Evolutionary conservation across 2,113 vertebrate species (phyloP), one percentile per base, ranked within the genome.

Genomic region (Ramphastos sulfuratus): DNA sequence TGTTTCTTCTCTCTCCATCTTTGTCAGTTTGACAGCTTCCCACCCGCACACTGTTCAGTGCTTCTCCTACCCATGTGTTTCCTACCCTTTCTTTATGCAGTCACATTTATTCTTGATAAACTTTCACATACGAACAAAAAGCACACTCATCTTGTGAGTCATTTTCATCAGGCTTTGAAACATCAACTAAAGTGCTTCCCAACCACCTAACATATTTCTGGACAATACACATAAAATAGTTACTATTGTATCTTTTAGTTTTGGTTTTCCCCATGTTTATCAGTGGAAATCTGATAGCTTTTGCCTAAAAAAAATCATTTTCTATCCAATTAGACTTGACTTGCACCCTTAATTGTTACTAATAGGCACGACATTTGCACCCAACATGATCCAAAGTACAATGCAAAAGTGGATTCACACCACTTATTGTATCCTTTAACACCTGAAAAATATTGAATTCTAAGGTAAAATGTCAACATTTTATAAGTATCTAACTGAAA

Each of bases 41-140:
- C 83, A 87, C 84, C 48, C 14, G 10, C 89, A 74, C 74, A 63
- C 60, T 71, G 18, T 24, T 77, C 63, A 83, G 37, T 61, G 50
- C 35, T 84, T 90, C 96, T 96, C 84, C 79, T 87, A 90, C 16
- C 28, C 85, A 66, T 19, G 75, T 82, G 70, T 93, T 94, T 95
- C 93, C 81, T 77, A 86, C 60, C 10, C 54, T 67, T 89, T 92
- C 66, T 83, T 84, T 66, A 92, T 63, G 73, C 31, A 69, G 66
- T 37, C 42, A 56, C 69, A 79, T 73, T 85, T 89, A 79, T 84
- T 91, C 77, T 86, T 91, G 46, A 65, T 84, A 85, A 87, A 61
- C 5, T 61, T 85, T 66, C 82, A 64, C 15, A 20, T 66, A 63
- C 0, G 2, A 96, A 80, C 67, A 78, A 93, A 90, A 89, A 59